These are phyloP conservation scores for Mirounga angustirostris DNA, from an alignment of 2,113 vertebrate genomes.

Conservation along the genomic window DNA sequence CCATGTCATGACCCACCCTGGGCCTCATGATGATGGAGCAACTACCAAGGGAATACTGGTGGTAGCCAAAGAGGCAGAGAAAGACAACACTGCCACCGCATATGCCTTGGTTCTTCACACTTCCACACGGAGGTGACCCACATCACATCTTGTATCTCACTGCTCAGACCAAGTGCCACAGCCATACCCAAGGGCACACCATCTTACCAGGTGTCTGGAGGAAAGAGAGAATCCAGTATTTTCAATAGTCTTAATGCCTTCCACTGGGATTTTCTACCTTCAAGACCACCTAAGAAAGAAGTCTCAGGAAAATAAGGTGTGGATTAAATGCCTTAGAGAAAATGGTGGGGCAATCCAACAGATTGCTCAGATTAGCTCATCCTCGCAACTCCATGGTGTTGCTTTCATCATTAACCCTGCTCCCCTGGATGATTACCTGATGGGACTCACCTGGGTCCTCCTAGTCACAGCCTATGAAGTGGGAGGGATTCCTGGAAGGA, in stretches of 20 bases:
- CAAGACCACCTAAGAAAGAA: background rate
- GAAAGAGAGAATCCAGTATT: background rate
- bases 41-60: too few species aligned
- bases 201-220: background rate
- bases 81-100: background rate
- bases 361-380: background rate
- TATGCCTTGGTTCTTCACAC: fast-evolving
- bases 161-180: background rate
- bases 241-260: background rate
- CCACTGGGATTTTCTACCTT: background rate
- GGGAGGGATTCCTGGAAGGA: background rate
- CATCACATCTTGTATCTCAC: fast-evolving
- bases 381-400: fast-evolving
- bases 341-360: fast-evolving
- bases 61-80: background rate
- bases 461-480: background rate
- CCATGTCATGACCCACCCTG: background rate
- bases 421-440: background rate
- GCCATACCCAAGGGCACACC: background rate
- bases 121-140: background rate
- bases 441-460: background rate
- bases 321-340: background rate
- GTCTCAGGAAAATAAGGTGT: background rate
- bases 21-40: background rate
- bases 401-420: background rate